Evolutionary conservation across 1,140 invertebrate genomes (phyloP), one percentile per base, ranked within the genome.

Genomic region (Dufourea novaeangliae): DNA sequence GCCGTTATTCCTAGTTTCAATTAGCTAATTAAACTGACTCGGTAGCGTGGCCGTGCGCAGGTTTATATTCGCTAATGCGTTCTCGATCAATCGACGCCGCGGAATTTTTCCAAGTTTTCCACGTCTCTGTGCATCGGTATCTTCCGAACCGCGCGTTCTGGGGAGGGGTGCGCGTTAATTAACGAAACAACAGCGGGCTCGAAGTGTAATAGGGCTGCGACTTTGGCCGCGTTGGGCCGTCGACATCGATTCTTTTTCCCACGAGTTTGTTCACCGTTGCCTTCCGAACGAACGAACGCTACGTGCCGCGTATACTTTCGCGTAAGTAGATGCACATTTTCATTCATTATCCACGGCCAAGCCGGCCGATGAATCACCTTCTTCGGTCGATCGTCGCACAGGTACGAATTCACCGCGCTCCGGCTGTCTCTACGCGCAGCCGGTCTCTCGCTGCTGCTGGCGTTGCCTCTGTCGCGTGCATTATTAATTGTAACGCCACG

Each of bases 11-110:
- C 79, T 46, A 50, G 73, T 66, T 68, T 66, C 80, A 74, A 83
- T 83, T 83, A 82, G 82, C 80, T 83, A 62, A 83, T 83, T 82
- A 83, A 83, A 46, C 76, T 82, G 64, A 62, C 59, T 2, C 32
- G 14, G 14, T 27, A 32, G 27, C n/a, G 50, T 66, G 41, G 25
- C 66, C n/a, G 14, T 6, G 6, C 32, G n/a, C n/a, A n/a, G n/a
- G n/a, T n/a, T n/a, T n/a, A n/a, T n/a, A n/a, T n/a, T n/a, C 61
- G 63, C 59, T 79, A 78, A 82, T 83, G 34, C 61, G 41, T 44
- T 34, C 20, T 22, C 54, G 61, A 29, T 77, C 50, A 22, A 75
- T 80, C 67, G 57, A 64, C 64, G 52, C 25, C 25, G 52, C 25
- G 27, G 5, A 14, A 5, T 50, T 50, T n/a, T n/a, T 7, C 44